Evolutionary conservation across 2,797 vertebrate species (phyloP).

Genomic region (Pogonophryne albipinna): DNA sequence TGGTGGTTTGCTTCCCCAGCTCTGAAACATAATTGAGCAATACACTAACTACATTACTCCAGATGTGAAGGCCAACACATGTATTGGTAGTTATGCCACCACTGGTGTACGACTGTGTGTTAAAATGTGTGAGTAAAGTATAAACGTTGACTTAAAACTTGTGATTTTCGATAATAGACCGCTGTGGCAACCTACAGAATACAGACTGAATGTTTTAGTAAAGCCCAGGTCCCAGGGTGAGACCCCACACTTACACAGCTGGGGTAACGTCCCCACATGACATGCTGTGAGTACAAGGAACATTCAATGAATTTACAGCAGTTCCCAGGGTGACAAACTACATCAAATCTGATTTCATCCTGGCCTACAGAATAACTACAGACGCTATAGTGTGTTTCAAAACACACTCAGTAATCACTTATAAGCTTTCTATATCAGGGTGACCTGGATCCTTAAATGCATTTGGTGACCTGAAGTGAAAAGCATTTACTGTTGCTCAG

Average conservation of each 20-base stretch:
- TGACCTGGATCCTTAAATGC: constrained; percentile 20
- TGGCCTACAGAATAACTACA: not conserved
- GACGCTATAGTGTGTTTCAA: constrained; percentile 6
- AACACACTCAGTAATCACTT: constrained; percentile 8
- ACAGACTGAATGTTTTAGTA: not conserved
- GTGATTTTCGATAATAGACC: no score
- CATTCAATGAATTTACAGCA: constrained; percentile 36
- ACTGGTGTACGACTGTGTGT: no score
- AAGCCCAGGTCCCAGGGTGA: constrained; percentile 2
- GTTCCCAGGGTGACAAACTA: constrained; percentile 6
- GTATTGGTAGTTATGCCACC: no score
- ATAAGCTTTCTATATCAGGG: constrained; percentile 8
- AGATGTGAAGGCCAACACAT: no score
- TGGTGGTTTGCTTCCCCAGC: no score
- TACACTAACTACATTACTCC: no score
- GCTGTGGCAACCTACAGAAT: not conserved
- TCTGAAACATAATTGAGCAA: no score
- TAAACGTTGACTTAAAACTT: not conserved
- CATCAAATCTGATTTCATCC: constrained; percentile 29
- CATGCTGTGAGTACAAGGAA: constrained; percentile 2
- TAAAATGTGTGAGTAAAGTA: no score
- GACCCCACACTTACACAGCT: not conserved
- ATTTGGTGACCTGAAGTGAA: constrained; percentile 18
- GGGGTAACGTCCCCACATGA: not conserved
- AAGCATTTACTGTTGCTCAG: constrained; percentile 21